Base-by-base conservation (phyloP, 1,140 invertebrate genomes). In the Mactra quadrangularis region DNA sequence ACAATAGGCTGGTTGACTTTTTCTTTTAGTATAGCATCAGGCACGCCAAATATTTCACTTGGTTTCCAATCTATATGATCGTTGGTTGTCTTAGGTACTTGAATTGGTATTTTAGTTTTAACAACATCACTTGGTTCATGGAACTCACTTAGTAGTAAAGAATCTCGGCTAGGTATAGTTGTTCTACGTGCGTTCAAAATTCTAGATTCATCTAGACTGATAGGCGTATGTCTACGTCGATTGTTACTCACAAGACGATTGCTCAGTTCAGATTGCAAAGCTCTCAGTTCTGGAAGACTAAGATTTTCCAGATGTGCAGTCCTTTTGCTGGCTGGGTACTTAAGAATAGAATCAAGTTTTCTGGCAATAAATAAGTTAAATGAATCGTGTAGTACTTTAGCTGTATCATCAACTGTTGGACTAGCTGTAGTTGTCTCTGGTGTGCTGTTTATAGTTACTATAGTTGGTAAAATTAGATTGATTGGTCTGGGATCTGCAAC, bases 241-340 rank as follows among this genome's bases (percentile, higher is more conserved):
- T 52, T 70, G 22, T 64, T 22, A 7, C 22, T 57, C 3, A 76
- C 9, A 1, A 78, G 38, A 35, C 76, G 76, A 38, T 68, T 78
- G 17, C 62, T 35, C 17, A 81, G 55, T 50, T 81, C 77, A 45
- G 15, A n/a, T 60, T 81, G 77, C 25, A 81, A 31, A 2, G 66
- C 64, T 15, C 60, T 19, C 0, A 81, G 66, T 50, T 81, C 52
- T 6, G 25, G 31, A 17, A 81, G 38, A 38, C 77, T 81, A 0
- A 81, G 50, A 31, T 22, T 50, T 47, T 81, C 77, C 7, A 81
- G 55, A 1, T 57, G 50, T 31, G 50, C 27, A 29, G 60, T 71
- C 59, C 77, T 33, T 68, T 50, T n/a, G 29, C 33, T 52, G 15
- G 55, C 38, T 19, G 25, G 45, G 35, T 38, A 41, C 68, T 41